phyloP scores from a whole-genome alignment of 2,888 invertebrate species.

The Steinernema carpocapsae region DNA sequence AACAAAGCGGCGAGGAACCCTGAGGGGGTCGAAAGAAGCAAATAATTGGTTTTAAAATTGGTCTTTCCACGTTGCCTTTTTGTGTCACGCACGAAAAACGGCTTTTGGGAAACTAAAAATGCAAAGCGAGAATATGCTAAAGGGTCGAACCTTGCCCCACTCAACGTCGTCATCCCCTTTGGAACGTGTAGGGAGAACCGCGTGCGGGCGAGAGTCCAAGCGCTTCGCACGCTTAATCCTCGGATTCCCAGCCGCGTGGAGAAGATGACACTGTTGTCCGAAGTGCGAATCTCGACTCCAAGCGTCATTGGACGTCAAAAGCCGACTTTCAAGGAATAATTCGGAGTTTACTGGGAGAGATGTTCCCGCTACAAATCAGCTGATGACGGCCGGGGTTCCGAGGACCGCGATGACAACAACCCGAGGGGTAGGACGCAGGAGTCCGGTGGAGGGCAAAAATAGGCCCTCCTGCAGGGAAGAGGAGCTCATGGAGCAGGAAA shows the following conservation, averaged over 20 bases:
- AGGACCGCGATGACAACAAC: not conserved
- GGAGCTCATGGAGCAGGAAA: constrained; percentile 30
- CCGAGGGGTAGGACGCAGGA: not conserved
- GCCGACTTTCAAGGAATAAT: not conserved
- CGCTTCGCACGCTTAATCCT: constrained; percentile 31
- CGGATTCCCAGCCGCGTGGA: constrained; percentile 26
- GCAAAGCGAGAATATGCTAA: not conserved
- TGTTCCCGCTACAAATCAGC: constrained; percentile 13
- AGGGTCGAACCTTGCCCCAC: not conserved
- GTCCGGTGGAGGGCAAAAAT: constrained; percentile 9
- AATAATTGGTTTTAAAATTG: too few relatives aligned
- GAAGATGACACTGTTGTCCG: not conserved
- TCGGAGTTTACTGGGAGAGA: not conserved
- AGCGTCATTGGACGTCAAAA: constrained; percentile 2
- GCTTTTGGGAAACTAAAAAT: not conserved
- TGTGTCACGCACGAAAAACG: too few relatives aligned
- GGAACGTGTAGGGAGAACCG: not conserved
- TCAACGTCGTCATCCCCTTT: not conserved
- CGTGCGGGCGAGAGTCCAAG: not conserved
- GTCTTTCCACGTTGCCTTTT: too few relatives aligned
- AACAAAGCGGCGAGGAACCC: too few relatives aligned
- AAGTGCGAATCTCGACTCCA: not conserved
- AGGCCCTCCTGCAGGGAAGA: not conserved
- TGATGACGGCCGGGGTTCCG: constrained; percentile 18
- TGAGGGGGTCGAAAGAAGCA: too few relatives aligned